Evolutionary conservation across 2,797 vertebrate genomes (phyloP).

Genomic region (Tragelaphus eurycerus): DNA sequence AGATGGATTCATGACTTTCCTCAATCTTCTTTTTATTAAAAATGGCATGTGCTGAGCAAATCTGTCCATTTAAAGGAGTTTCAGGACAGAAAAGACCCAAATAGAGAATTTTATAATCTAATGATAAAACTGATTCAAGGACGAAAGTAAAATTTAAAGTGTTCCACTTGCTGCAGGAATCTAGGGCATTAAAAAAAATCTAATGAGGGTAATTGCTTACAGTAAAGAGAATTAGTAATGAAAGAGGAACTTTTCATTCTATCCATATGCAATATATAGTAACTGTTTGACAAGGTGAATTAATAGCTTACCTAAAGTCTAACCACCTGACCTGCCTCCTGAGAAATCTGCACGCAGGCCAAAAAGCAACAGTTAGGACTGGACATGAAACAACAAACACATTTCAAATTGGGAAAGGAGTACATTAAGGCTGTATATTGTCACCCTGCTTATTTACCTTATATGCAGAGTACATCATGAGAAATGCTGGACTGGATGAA

Average conservation of each 20-base stretch:
- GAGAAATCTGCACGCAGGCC: neutral
- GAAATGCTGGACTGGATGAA: neutral
- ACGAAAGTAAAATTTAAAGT: neutral
- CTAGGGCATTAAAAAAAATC: neutral
- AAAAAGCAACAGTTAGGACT: neutral
- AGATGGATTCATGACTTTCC: neutral
- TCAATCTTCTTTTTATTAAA: neutral
- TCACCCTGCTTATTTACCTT: neutral
- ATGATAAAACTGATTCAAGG: neutral
- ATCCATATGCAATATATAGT: neutral
- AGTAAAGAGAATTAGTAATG: neutral
- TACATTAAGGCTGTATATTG: neutral
- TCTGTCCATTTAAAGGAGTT: neutral
- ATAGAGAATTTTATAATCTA: conserved; percentile 1
- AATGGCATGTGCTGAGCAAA: neutral
- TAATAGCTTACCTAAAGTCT: neutral
- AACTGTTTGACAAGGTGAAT: neutral
- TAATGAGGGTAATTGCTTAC: neutral
- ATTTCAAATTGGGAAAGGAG: neutral
- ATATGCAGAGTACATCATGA: neutral
- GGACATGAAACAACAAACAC: neutral
- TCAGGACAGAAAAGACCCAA: neutral
- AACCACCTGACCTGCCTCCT: neutral
- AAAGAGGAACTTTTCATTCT: neutral
- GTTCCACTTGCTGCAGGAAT: neutral